A percentile compares a stretch with the other conserved stretches of the same genome.
Evolutionary conservation across 2,888 invertebrate genomes (phyloP).

Genomic region (Ethmia dodecea): DNA sequence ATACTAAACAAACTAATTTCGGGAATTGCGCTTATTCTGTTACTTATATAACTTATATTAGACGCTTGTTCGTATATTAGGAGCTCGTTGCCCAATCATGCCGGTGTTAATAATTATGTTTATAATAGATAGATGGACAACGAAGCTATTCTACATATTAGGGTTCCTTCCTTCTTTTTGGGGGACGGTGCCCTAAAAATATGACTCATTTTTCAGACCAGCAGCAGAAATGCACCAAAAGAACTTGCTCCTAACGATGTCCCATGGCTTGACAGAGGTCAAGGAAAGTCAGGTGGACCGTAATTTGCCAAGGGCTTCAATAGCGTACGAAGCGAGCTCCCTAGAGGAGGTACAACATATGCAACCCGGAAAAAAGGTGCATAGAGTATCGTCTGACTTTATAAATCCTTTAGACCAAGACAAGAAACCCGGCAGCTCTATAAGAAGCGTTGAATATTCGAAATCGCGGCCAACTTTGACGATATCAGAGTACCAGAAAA

Average conservation of each 20-base stretch:
- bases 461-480: constrained; percentile 5
- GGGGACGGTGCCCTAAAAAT: too few relatives aligned
- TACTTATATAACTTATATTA: too few relatives aligned
- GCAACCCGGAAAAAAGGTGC: constrained; percentile 42
- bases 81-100: too few relatives aligned
- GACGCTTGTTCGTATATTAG: too few relatives aligned
- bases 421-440: not conserved
- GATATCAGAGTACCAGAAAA: constrained; percentile 5
- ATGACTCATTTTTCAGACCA: constrained; percentile 38
- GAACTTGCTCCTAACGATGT: constrained; percentile 34
- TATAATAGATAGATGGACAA: too few relatives aligned
- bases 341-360: constrained; percentile 40
- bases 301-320: constrained; percentile 26
- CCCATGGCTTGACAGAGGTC: constrained; percentile 25
- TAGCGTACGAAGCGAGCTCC: constrained; percentile 25
- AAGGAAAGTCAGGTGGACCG: constrained; percentile 28
- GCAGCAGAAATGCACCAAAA: constrained; percentile 24
- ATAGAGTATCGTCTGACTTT: constrained; percentile 3
- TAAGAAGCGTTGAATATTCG: constrained; percentile 5
- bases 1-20: too few relatives aligned
- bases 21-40: too few relatives aligned
- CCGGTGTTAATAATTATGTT: too few relatives aligned
- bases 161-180: too few relatives aligned
- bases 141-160: too few relatives aligned
- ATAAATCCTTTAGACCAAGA: constrained; percentile 1